Percentiles rank a stretch among this genome's conserved stretches.
phyloP scores from a whole-genome alignment of 2,113 vertebrate genomes.

The Fukomys damarensis region DNA sequence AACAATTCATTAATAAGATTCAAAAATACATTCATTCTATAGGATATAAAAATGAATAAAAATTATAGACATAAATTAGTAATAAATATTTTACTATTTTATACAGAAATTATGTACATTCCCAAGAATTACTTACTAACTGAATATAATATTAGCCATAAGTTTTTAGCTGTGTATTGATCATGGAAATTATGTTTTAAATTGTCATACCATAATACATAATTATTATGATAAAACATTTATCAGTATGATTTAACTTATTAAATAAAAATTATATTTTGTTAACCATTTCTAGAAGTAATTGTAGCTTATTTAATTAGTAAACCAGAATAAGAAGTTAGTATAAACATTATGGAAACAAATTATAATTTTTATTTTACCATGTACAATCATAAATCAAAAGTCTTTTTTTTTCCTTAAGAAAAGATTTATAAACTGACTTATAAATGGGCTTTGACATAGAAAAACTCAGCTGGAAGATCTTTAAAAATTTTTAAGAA shows the following conservation, averaged over 20 bases:
- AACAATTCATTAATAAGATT: background rate
- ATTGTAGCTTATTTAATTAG: background rate
- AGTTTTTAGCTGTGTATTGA: background rate
- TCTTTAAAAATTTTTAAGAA: background rate
- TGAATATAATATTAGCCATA: background rate
- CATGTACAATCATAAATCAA: background rate
- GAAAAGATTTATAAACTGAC: background rate
- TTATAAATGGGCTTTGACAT: background rate
- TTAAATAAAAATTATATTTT: background rate
- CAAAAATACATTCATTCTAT: background rate
- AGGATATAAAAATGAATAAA: background rate
- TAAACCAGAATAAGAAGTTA: background rate
- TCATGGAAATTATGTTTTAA: background rate
- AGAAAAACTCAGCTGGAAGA: background rate
- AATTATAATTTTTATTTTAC: background rate
- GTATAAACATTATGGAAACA: background rate
- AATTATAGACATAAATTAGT: background rate
- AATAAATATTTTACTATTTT: background rate
- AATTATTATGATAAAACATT: background rate
- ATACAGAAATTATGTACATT: background rate
- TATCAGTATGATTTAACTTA: background rate
- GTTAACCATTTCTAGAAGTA: background rate
- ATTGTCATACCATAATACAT: background rate
- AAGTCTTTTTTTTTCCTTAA: background rate
- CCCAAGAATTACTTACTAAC: background rate